Evolutionary conservation across 2,113 vertebrate genomes (phyloP), one percentile per base, ranked within the genome.

Genomic region (Prionailurus bengalensis): DNA sequence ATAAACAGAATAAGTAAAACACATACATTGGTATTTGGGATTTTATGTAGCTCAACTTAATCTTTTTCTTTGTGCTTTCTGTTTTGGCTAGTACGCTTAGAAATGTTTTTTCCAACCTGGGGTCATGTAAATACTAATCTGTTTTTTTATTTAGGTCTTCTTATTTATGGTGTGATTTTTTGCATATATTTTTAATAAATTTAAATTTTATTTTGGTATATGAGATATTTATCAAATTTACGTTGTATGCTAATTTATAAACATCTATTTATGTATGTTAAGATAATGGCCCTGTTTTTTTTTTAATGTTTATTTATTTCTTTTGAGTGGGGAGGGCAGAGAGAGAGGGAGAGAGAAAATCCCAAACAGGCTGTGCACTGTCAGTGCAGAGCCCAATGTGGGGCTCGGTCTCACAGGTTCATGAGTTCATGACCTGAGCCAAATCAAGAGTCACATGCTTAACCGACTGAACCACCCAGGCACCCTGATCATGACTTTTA

Each of bases 31-130:
- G 45, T 73, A 36, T 86, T 91, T 90, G 19, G 12, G 29, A 21
- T 23, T 84, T 94, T 74, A 45, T 58, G 31, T 73, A 48, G 65
- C 33, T 91, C 23, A 80, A 42, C 9, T 31, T 70, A 65, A 3
- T 53, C 4, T 70, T 89, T 96, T 51, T 53, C 23, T 45, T 80
- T 79, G 51, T 51, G 45, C 12, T 53, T 84, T 93, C 23, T 29
- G n/a, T 58, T 79, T 91, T 71, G 11, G 53, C 23, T 85, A 80
- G 13, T 53, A 31, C 45, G 31, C 51, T 80, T 86, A 61, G 33
- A 85, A 79, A 96, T 66, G 4, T 36, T 61, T 96, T 94, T 85
- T 31, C 65, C 9, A 80, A 80, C 21, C 55, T 85, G 71, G 85
- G 27, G 63, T 85, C 53, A 55, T 89, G 63, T 79, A 90, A 39